phyloP scores from a whole-genome alignment of 2,113 vertebrate species.

The Atrichornis clamosus region DNA sequence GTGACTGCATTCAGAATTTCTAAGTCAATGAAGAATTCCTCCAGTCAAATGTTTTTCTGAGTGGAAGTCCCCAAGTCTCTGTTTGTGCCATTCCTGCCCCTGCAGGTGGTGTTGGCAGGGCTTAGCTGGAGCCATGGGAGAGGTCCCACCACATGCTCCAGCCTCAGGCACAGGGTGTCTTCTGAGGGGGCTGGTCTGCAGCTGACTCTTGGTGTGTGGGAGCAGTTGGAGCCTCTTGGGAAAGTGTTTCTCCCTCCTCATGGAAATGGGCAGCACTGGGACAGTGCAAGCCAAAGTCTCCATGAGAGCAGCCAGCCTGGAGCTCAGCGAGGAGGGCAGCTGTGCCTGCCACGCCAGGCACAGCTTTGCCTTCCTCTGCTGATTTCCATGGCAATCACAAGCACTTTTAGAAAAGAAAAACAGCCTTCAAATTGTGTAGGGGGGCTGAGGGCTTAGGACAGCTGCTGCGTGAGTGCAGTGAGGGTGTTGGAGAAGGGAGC shows the following conservation, averaged over 20 bases:
- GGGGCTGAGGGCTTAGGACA: background rate
- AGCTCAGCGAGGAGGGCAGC: rapidly evolving
- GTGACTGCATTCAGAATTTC: background rate
- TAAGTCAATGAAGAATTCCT: background rate
- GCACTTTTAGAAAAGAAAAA: slow-evolving; percentile 4
- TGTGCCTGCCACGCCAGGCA: rapidly evolving
- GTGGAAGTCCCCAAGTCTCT: background rate
- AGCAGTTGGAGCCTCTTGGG: background rate
- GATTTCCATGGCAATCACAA: background rate
- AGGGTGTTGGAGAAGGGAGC: background rate
- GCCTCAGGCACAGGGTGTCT: rapidly evolving
- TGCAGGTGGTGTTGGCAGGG: background rate
- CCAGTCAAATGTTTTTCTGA: background rate
- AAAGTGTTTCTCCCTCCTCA: background rate
- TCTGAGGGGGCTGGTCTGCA: rapidly evolving
- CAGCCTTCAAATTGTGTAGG: background rate
- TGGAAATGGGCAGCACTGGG: background rate
- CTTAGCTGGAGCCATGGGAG: background rate
- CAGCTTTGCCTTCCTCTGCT: background rate
- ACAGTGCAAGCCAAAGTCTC: rapidly evolving
- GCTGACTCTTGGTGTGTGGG: rapidly evolving
- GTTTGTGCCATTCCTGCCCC: background rate
- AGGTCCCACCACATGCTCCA: rapidly evolving
- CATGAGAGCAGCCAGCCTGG: background rate
- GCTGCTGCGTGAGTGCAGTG: background rate